phyloP scores from a whole-genome alignment of 1,140 invertebrate genomes.

The Drosophila bifasciata region DNA sequence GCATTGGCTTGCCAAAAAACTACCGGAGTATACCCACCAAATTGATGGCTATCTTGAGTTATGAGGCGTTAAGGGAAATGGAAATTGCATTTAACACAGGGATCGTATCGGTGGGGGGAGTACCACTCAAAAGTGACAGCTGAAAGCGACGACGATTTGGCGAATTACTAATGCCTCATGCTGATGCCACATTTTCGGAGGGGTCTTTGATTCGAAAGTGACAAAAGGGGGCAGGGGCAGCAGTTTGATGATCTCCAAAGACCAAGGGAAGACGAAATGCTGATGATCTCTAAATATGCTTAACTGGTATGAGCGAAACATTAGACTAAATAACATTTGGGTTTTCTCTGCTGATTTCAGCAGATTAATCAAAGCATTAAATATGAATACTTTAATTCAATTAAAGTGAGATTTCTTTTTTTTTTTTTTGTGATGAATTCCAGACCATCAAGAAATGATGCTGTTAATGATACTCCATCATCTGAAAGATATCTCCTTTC shows the following conservation, averaged over 20 bases:
- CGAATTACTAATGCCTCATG: slow-evolving; percentile 50
- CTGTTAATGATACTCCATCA: too few species aligned
- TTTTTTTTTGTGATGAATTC: slow-evolving; percentile 23
- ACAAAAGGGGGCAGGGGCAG: slow-evolving; percentile 16
- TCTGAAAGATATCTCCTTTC: too few species aligned
- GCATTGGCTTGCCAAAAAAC: slow-evolving; percentile 5
- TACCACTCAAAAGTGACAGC: slow-evolving; percentile 34
- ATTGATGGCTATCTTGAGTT: slow-evolving; percentile 62
- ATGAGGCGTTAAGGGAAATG: slow-evolving; percentile 62
- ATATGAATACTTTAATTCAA: slow-evolving; percentile 10
- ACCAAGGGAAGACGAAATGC: not conserved
- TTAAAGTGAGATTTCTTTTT: slow-evolving; percentile 23
- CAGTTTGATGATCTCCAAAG: slow-evolving; percentile 25
- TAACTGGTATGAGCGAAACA: slow-evolving; percentile 37
- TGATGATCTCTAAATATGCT: slow-evolving; percentile 28
- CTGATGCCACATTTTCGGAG: slow-evolving; percentile 33
- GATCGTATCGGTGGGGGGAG: not conserved
- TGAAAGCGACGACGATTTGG: slow-evolving; percentile 49
- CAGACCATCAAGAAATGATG: too few species aligned
- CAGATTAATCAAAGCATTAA: slow-evolving; percentile 3
- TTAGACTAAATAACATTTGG: slow-evolving; percentile 26
- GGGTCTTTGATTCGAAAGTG: slow-evolving; percentile 44
- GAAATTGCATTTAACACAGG: slow-evolving; percentile 57
- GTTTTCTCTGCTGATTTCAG: slow-evolving; percentile 18
- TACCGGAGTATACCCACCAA: not conserved